A percentile compares a stretch with the other conserved stretches of the same genome.
phyloP scores from a whole-genome alignment of 2,888 invertebrate genomes.

The Orchesellides sinensis region DNA sequence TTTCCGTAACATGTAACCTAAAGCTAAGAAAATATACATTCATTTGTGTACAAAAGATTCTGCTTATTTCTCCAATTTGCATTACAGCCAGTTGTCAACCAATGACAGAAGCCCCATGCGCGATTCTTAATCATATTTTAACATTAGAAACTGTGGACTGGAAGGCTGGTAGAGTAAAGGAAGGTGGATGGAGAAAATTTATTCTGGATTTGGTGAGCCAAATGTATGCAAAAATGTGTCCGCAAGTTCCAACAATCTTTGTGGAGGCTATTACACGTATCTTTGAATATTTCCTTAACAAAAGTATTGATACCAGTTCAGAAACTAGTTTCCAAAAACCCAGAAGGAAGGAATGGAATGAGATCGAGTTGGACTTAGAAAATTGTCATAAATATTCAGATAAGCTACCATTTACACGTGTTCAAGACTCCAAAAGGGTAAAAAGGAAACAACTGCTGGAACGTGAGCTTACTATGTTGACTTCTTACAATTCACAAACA shows the following conservation, averaged over 20 bases:
- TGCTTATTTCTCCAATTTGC: too few species aligned
- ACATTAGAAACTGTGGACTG: not conserved
- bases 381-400: not conserved
- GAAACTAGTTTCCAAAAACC: not conserved
- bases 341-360: not conserved
- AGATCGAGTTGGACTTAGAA: not conserved
- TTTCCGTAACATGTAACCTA: too few species aligned
- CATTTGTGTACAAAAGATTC: too few species aligned
- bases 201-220: not conserved
- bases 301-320: not conserved
- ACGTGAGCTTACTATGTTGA: not conserved
- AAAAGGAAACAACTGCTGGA: not conserved
- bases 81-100: not conserved
- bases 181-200: conserved; percentile 7
- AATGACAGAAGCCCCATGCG: not conserved
- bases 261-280: conserved; percentile 10
- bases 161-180: not conserved
- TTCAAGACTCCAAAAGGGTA: not conserved
- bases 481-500: not conserved
- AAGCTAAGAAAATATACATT: too few species aligned
- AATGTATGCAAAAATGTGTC: conserved; percentile 26
- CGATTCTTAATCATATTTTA: not conserved
- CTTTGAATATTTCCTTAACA: conserved; percentile 7
- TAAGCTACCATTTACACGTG: not conserved
- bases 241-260: conserved; percentile 12